Evolutionary conservation across 2,113 vertebrate genomes (phyloP).

Genomic region (Halcyon malimbica): DNA sequence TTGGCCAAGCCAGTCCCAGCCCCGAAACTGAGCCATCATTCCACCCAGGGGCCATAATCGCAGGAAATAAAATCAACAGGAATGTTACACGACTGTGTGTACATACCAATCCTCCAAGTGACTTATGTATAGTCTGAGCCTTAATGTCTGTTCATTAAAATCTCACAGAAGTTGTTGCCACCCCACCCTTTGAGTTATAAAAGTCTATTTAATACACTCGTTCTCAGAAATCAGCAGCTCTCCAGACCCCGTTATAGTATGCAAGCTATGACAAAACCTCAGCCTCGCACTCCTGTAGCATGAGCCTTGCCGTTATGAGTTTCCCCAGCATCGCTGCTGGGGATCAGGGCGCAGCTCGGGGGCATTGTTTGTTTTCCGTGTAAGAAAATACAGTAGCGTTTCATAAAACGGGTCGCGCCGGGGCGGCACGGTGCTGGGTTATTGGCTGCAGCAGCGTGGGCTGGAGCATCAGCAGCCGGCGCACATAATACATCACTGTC

Average conservation of each 20-base stretch:
- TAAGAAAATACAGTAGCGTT: background rate
- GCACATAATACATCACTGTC: background rate
- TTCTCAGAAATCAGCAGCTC: background rate
- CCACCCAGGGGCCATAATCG: background rate
- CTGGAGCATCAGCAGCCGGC: background rate
- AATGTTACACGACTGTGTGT: background rate
- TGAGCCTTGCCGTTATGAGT: background rate
- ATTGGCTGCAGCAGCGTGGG: background rate
- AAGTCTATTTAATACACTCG: background rate
- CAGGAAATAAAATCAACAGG: constrained; percentile 29
- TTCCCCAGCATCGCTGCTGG: background rate
- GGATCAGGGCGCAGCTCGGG: background rate
- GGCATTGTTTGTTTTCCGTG: background rate
- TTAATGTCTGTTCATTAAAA: constrained; percentile 35
- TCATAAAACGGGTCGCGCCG: rapidly evolving
- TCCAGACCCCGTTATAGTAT: background rate
- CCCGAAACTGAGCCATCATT: background rate
- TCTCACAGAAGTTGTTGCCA: background rate
- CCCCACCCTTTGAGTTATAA: background rate
- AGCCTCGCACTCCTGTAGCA: background rate
- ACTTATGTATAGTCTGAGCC: constrained; percentile 28
- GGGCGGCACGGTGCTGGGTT: background rate
- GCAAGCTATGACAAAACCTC: constrained; percentile 1
- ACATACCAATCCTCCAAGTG: background rate
- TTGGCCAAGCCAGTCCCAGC: background rate